phyloP scores from a whole-genome alignment of 2,888 invertebrate species.

The Calephelis perditalis region DNA sequence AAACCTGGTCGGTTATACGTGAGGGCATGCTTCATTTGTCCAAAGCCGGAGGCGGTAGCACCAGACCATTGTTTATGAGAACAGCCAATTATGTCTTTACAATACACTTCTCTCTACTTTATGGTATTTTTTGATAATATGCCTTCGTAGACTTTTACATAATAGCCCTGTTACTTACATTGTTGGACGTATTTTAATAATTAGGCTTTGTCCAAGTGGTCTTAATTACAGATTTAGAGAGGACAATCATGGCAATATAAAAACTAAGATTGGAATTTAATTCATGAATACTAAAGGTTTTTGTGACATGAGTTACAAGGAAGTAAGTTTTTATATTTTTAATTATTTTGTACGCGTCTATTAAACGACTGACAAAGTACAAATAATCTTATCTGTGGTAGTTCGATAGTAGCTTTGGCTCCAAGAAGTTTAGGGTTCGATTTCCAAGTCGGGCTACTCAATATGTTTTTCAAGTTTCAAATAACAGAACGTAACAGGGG shows the following conservation, averaged over 20 bases:
- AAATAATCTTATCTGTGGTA: too few species aligned
- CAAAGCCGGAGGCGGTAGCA: slow-evolving; percentile 56
- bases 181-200: slow-evolving; percentile 6
- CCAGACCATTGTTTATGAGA: slow-evolving; percentile 63
- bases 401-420: too few species aligned
- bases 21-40: slow-evolving; percentile 67
- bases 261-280: too few species aligned
- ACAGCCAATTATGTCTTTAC: slow-evolving; percentile 65
- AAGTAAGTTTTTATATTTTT: too few species aligned
- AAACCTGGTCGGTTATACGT: slow-evolving; percentile 48
- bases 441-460: too few species aligned
- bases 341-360: too few species aligned
- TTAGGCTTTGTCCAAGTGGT: not conserved
- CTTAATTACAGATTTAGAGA: not conserved
- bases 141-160: slow-evolving; percentile 21
- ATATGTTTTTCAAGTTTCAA: too few species aligned
- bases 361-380: too few species aligned
- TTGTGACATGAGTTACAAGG: too few species aligned
- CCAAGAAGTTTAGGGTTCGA: too few species aligned
- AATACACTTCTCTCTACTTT: slow-evolving; percentile 52
- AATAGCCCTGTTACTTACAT: slow-evolving; percentile 16
- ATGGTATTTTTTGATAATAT: slow-evolving; percentile 42
- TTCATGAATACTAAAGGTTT: too few species aligned
- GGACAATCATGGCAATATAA: not conserved
- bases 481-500: too few species aligned